phyloP scores from a whole-genome alignment of 1,140 invertebrate genomes.

The Orius insidiosus region DNA sequence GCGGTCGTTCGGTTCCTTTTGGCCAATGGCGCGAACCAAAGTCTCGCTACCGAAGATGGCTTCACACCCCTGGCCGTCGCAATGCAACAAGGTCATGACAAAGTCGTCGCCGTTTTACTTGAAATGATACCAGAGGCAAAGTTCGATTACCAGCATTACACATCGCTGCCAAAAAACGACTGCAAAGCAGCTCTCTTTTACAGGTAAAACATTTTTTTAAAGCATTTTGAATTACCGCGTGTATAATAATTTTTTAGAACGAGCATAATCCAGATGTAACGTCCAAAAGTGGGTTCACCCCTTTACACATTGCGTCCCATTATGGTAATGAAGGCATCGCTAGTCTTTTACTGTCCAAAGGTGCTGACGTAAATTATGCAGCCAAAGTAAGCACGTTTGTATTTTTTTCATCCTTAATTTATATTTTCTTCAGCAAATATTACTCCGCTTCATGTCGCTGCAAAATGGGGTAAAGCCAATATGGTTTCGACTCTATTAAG shows the following conservation, averaged over 20 bases:
- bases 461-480: conserved; percentile 97
- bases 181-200: conserved; percentile 79
- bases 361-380: conserved; percentile 94
- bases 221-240: too few relatives aligned
- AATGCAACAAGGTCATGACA: conserved; percentile 93
- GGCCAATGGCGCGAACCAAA: conserved; percentile 91
- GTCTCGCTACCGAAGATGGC: conserved; percentile 92
- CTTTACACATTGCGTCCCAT: conserved; percentile 94
- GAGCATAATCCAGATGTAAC: conserved; percentile 94
- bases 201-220: conserved; percentile 37
- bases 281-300: conserved; percentile 96
- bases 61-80: conserved; percentile 92
- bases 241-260: conserved; percentile 61
- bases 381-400: conserved; percentile 53
- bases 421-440: conserved; percentile 53
- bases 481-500: conserved; percentile 88
- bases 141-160: conserved; percentile 69
- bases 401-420: conserved; percentile 4
- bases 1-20: conserved; percentile 89
- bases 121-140: conserved; percentile 79
- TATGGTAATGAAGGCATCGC: conserved; percentile 97
- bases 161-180: conserved; percentile 95
- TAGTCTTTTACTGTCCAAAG: conserved; percentile 77
- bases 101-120: conserved; percentile 80
- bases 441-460: conserved; percentile 82